These are phyloP conservation scores for Macquaria australasica DNA, from an alignment of 2,113 vertebrate genomes.

Conservation along the genomic window DNA sequence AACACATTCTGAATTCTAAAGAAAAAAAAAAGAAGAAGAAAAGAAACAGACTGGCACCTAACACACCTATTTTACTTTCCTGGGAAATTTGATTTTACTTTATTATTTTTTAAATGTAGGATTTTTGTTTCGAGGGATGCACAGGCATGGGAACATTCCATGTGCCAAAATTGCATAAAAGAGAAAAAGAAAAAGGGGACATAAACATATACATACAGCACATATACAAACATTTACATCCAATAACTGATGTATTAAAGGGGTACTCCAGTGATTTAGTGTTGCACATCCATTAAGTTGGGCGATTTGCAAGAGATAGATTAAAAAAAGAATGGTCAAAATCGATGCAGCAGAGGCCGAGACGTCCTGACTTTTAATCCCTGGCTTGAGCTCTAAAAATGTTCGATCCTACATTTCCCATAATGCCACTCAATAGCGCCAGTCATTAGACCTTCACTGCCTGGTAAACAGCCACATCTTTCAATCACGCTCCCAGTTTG, in stretches of 20 bases:
- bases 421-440: background rate
- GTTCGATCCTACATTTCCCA: background rate
- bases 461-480: background rate
- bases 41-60: no score
- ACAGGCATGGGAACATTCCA: background rate
- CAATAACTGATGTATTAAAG: background rate
- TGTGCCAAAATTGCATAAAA: background rate
- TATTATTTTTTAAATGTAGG: background rate
- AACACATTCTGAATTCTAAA: background rate
- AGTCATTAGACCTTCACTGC: background rate
- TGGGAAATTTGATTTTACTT: no score
- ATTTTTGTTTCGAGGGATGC: no score
- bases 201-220: no score
- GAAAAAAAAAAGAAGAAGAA: background rate
- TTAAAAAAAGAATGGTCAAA: background rate
- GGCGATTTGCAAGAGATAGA: background rate
- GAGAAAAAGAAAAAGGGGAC: background rate
- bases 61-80: no score
- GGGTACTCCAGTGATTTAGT: background rate
- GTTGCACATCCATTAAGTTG: background rate
- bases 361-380: background rate
- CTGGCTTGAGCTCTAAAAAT: background rate
- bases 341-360: background rate
- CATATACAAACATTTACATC: background rate
- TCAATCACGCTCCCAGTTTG: background rate